Conservation (phyloP, 2,888 invertebrate genomes). For the Lypha dubia region DNA sequence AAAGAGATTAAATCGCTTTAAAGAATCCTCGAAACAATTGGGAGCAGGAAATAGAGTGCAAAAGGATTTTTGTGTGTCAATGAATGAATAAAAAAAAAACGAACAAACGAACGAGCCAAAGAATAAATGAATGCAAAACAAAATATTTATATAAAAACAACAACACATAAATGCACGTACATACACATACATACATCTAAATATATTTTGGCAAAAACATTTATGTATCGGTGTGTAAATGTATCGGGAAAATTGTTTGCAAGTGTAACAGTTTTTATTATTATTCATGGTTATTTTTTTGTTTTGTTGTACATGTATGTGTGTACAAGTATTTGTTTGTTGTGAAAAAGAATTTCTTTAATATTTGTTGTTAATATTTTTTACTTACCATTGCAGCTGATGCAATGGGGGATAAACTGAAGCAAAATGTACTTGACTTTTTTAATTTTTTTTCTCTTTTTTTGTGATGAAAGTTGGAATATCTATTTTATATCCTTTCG, state of each 20-base stretch:
- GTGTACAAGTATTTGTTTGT: background rate
- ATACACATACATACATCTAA: too few species aligned
- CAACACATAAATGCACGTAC: background rate
- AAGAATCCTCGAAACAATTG: conserved; percentile 81
- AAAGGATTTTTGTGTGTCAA: conserved; percentile 67
- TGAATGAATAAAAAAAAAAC: too few species aligned
- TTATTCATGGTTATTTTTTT: conserved; percentile 51
- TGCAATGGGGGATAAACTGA: conserved; percentile 20
- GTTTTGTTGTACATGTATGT: background rate
- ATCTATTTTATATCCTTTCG: background rate
- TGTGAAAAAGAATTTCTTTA: conserved; percentile 30
- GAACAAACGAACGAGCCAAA: background rate
- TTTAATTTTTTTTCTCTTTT: too few species aligned
- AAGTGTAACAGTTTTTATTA: conserved; percentile 53
- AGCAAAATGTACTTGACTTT: conserved; percentile 7
- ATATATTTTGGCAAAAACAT: background rate
- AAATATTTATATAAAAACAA: conserved; percentile 13
- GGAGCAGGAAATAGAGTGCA: conserved; percentile 72
- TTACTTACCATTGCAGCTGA: conserved; percentile 43
- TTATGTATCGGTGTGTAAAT: background rate
- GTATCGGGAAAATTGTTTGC: conserved; percentile 3
- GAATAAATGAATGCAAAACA: conserved; percentile 43
- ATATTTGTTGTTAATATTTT: conserved; percentile 56
- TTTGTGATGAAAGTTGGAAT: background rate
- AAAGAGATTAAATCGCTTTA: conserved; percentile 83